These are phyloP conservation scores for Sprattus sprattus DNA, from an alignment of 2,113 vertebrate genomes.

Conservation along the genomic window DNA sequence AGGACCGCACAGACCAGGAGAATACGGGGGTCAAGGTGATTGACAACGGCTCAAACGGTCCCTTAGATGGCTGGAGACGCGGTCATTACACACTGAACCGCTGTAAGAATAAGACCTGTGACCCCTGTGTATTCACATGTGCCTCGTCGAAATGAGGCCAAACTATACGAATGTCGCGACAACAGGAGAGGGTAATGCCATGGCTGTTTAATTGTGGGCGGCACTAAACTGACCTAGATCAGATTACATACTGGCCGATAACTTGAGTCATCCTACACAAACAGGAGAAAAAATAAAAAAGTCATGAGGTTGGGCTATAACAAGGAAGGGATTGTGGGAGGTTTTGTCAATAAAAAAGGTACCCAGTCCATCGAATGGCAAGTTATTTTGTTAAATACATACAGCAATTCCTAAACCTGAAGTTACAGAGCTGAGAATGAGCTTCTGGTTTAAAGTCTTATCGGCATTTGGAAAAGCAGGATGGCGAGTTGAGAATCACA, in stretches of 20 bases:
- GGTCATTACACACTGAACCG: conserved; percentile 30
- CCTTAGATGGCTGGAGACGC: background rate
- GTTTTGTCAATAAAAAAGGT: background rate
- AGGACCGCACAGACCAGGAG: conserved; percentile 38
- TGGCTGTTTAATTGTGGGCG: background rate
- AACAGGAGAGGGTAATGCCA: background rate
- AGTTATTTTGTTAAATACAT: background rate
- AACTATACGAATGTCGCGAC: background rate
- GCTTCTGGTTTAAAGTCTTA: background rate
- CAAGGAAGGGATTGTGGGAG: background rate
- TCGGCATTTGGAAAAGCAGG: background rate
- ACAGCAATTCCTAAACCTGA: background rate
- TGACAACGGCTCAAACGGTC: conserved; percentile 42
- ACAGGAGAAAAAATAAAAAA: background rate
- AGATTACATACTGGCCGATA: background rate
- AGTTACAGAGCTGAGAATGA: background rate
- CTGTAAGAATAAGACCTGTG: conserved; percentile 26
- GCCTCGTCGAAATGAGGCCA: background rate
- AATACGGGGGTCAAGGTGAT: conserved; percentile 28
- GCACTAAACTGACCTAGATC: background rate
- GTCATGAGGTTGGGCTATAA: background rate
- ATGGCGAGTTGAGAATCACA: background rate
- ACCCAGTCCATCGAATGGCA: background rate
- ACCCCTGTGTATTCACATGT: conserved; percentile 18
- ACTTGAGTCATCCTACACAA: background rate